Evolutionary conservation across 2,888 invertebrate species (phyloP).

Genomic region (Bellardia bayeri): DNA sequence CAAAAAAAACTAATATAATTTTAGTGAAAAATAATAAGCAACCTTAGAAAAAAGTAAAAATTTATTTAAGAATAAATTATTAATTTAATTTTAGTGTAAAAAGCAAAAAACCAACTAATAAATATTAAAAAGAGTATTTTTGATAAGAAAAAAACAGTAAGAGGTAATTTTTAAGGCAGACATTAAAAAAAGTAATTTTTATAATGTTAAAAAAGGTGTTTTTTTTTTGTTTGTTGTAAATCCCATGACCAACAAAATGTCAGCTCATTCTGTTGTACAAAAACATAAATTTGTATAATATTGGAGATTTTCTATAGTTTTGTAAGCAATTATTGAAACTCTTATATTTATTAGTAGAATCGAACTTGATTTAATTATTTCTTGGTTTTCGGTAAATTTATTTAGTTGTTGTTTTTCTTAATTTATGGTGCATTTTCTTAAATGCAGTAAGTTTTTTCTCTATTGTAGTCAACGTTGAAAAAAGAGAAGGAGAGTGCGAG

Average conservation of each 20-base stretch:
- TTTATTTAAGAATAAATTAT: constrained; percentile 25
- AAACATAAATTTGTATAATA: not conserved
- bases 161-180: not conserved
- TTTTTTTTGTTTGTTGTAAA: not conserved
- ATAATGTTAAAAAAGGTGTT: not conserved
- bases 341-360: not conserved
- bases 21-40: constrained; percentile 32
- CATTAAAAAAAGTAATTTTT: not conserved
- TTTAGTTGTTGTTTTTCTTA: constrained; percentile 18
- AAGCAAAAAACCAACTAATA: not conserved
- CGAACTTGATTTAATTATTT: constrained; percentile 42
- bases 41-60: constrained; percentile 6
- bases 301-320: not conserved
- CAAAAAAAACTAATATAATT: constrained; percentile 9
- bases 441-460: constrained; percentile 10
- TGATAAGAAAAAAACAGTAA: not conserved
- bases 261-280: not conserved
- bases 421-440: constrained; percentile 15
- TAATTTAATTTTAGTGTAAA: not conserved
- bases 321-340: not conserved
- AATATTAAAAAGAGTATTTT: not conserved
- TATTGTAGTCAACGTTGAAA: not conserved
- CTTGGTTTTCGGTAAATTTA: constrained; percentile 37
- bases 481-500: not conserved
- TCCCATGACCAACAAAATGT: not conserved